A percentile compares a stretch with the other conserved stretches of the same genome.
phyloP scores from a whole-genome alignment of 2,888 invertebrate species.

The Meliscaeva auricollis region DNA sequence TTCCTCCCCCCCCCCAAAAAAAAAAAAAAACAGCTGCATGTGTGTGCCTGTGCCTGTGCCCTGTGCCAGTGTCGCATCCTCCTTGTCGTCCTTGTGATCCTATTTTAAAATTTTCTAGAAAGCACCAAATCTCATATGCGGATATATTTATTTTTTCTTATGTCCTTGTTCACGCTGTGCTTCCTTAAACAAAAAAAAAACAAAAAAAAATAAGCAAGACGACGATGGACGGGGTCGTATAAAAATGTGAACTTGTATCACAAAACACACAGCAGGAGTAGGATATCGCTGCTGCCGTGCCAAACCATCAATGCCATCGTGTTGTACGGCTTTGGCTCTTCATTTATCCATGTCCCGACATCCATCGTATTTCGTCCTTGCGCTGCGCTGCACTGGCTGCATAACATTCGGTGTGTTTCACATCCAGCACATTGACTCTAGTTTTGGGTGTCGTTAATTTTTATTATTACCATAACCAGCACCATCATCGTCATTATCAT shows the following conservation, averaged over 20 bases:
- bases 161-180: slow-evolving; percentile 48
- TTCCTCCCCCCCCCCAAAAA: background rate
- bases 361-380: slow-evolving; percentile 50
- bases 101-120: slow-evolving; percentile 50
- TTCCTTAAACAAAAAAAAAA: slow-evolving; percentile 5
- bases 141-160: slow-evolving; percentile 25
- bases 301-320: slow-evolving; percentile 16
- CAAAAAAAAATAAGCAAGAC: background rate
- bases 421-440: slow-evolving; percentile 47
- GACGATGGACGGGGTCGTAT: background rate
- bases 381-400: too few relatives aligned
- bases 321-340: slow-evolving; percentile 13
- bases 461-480: slow-evolving; percentile 73
- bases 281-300: slow-evolving; percentile 34
- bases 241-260: slow-evolving; percentile 36
- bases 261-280: slow-evolving; percentile 55
- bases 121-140: slow-evolving; percentile 56
- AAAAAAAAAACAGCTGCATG: background rate
- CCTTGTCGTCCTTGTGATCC: slow-evolving; percentile 45
- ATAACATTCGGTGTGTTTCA: slow-evolving; percentile 20
- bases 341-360: slow-evolving; percentile 57
- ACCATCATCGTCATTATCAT: slow-evolving; percentile 60
- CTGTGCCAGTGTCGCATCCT: background rate
- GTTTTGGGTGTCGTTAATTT: slow-evolving; percentile 75
- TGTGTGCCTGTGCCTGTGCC: background rate